These are phyloP conservation scores for Drosophila conformis DNA, from an alignment of 2,888 invertebrate species.

Conservation along the genomic window DNA sequence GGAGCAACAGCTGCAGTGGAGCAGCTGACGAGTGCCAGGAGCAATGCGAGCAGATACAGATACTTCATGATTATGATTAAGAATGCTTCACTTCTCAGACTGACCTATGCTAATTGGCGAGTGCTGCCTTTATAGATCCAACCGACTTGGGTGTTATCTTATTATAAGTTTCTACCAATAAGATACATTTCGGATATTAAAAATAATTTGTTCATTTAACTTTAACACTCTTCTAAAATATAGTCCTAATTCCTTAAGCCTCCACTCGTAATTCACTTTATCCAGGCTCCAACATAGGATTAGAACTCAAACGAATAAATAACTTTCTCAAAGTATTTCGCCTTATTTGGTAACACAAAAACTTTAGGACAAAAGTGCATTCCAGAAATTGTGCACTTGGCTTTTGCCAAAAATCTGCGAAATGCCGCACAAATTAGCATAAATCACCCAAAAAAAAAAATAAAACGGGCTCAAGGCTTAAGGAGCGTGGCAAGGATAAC, in stretches of 20 bases:
- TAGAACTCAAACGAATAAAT: background rate
- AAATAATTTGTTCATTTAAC: background rate
- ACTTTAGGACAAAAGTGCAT: constrained; percentile 34
- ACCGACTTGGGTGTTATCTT: no score
- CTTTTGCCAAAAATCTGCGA: constrained; percentile 58
- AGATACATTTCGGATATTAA: background rate
- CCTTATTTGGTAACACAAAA: background rate
- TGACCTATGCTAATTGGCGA: no score
- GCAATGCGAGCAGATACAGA: no score
- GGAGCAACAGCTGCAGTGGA: no score
- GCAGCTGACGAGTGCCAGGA: no score
- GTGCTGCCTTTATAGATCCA: no score
- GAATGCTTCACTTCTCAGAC: no score
- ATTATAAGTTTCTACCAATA: background rate
- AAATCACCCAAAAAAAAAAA: constrained; percentile 54
- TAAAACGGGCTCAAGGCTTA: constrained; percentile 17
- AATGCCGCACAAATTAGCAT: constrained; percentile 72
- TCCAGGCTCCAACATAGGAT: background rate
- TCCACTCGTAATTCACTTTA: background rate
- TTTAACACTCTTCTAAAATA: background rate
- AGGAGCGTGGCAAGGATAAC: constrained; percentile 30
- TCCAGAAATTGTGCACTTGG: constrained; percentile 33
- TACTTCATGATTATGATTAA: constrained; percentile 10
- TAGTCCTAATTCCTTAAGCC: background rate
- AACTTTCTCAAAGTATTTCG: background rate